Base-by-base conservation (phyloP, 2,113 vertebrate species). In the Equus quagga region DNA sequence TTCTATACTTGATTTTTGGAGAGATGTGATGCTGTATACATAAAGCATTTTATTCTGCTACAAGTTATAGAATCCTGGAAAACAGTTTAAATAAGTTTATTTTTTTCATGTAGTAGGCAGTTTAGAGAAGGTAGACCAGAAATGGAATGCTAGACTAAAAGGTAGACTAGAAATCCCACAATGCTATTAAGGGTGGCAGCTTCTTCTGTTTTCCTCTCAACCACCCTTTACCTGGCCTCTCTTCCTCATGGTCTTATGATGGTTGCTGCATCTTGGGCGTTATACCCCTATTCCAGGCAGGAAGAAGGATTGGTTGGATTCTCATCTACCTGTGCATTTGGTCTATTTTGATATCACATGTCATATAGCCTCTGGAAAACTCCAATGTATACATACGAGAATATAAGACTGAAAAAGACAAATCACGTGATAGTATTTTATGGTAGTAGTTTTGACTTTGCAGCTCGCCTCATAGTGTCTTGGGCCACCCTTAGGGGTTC, bases 341-440 rank as follows among this genome's bases (percentile, higher is more conserved):
- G 24, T 75, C 10, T 80, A 1, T 95, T 75, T 93, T 51, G 31
- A 5, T 92, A 54, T 36, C 65, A 54, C 23, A 54, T 78, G 67
- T 82, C 23, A 36, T 60, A 3, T 82, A 18, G 19, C 46, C 19
- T 82, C 23, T 90, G 75, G 44, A 54, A 78, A 70, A 70, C 76
- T 67, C 36, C 19, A 33, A 10, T 65, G 56, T 70, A 28, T 56
- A 54, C 14, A 14, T 44, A 7, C 79, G 64, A 88, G 84, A 87
- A 51, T 60, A 67, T 76, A 65, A 73, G 75, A 80, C 36, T 54
- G 83, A 92, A 65, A 80, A 89, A 81, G 73, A 72, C 36, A 92
- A 72, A 41, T 58, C 33, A 46, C 6, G 6, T n/a, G 8, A 76
- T 76, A 44, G n/a, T 75, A 19, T 36, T 82, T 56, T 58, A 46